Evolutionary conservation across 2,888 invertebrate species (phyloP).

Genomic region (Camptogramma bilineatum): DNA sequence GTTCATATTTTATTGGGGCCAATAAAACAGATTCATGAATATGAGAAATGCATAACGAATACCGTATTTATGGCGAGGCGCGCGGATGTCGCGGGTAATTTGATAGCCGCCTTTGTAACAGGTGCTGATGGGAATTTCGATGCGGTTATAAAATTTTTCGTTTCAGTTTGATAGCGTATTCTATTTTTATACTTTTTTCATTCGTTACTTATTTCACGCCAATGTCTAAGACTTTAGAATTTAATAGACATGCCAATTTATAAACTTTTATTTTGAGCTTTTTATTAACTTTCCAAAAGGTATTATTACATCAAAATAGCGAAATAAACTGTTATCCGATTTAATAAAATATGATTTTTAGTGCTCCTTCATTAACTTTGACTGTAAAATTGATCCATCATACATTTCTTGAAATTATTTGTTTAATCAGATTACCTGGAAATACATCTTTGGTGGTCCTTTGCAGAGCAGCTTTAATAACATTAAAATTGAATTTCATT

Average conservation of each 20-base stretch:
- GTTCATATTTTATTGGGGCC: slow-evolving; percentile 87
- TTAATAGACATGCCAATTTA: slow-evolving; percentile 8
- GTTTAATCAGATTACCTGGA: slow-evolving; percentile 18
- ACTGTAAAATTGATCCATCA: background rate
- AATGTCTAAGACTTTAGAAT: slow-evolving; percentile 14
- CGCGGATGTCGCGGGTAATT: slow-evolving; percentile 82
- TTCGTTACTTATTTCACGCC: slow-evolving; percentile 20
- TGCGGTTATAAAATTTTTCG: slow-evolving; percentile 76
- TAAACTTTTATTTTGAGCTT: slow-evolving; percentile 3
- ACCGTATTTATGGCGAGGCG: slow-evolving; percentile 84
- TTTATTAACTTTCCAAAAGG: slow-evolving; percentile 46
- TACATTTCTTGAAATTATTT: background rate
- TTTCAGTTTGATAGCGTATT: slow-evolving; percentile 72
- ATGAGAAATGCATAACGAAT: slow-evolving; percentile 86
- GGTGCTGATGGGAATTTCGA: slow-evolving; percentile 83
- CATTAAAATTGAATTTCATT: slow-evolving; percentile 3
- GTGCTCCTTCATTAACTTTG: background rate
- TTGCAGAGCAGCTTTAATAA: slow-evolving; percentile 9
- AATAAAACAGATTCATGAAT: slow-evolving; percentile 87
- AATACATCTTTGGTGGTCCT: slow-evolving; percentile 49
- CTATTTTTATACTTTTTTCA: slow-evolving; percentile 47
- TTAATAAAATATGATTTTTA: background rate
- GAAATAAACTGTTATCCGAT: background rate
- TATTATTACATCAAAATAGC: background rate
- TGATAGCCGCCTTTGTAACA: slow-evolving; percentile 85